Conservation (phyloP, 2,888 invertebrate species). For the Torymus aiolomorphi region DNA sequence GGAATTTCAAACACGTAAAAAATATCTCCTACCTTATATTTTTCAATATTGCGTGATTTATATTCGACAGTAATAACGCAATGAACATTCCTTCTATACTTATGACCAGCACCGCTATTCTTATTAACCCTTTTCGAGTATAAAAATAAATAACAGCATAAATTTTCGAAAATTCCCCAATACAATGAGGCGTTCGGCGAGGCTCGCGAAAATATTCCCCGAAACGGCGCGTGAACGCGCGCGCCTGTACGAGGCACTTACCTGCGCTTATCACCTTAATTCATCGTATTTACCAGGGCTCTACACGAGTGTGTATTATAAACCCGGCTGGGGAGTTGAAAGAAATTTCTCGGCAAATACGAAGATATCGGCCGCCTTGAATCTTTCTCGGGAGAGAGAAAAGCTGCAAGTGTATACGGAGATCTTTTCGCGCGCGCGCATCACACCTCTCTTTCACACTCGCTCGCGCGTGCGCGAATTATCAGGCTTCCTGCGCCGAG, state of each 20-base stretch:
- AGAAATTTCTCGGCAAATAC: constrained; percentile 48
- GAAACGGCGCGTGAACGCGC: too few relatives aligned
- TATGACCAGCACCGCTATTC: too few relatives aligned
- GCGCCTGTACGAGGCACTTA: background rate
- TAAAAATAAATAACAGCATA: constrained; percentile 11
- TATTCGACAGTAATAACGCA: too few relatives aligned
- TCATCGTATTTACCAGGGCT: constrained; percentile 40
- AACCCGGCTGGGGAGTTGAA: constrained; percentile 23
- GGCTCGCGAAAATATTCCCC: background rate
- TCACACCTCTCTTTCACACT: background rate
- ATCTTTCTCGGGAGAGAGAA: constrained; percentile 20
- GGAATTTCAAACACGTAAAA: too few relatives aligned
- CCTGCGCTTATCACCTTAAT: constrained; percentile 45
- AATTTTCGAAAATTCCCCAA: constrained; percentile 20
- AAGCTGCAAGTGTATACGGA: too few relatives aligned
- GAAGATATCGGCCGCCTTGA: constrained; percentile 36
- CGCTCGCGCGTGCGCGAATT: background rate
- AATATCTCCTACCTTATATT: too few relatives aligned
- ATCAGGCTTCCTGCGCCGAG: too few relatives aligned
- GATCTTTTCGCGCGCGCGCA: background rate
- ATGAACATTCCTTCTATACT: too few relatives aligned
- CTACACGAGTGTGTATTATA: constrained; percentile 35
- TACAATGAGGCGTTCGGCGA: background rate
- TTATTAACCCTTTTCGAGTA: background rate
- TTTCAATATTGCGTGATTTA: too few relatives aligned